Evolutionary conservation across 2,888 invertebrate genomes (phyloP).

Genomic region (Drosophila testacea): DNA sequence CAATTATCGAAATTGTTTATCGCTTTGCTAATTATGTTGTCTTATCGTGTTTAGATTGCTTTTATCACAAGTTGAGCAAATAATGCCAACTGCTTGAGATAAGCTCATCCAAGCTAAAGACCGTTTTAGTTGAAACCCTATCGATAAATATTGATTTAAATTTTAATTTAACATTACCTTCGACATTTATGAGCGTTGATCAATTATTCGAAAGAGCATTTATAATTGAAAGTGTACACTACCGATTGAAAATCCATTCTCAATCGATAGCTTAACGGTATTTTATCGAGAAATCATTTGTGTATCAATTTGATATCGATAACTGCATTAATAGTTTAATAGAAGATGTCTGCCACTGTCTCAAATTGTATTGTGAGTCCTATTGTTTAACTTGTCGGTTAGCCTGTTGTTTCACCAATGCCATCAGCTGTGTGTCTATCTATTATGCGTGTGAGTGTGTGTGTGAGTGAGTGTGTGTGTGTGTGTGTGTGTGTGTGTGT

Average conservation of each 20-base stretch:
- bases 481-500: slow-evolving; percentile 8
- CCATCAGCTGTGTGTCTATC: slow-evolving; percentile 42
- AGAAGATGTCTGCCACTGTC: slow-evolving; percentile 7
- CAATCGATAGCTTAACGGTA: neutral
- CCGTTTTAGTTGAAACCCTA: neutral
- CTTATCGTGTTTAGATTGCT: slow-evolving; percentile 26
- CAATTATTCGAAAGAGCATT: neutral
- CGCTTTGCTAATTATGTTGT: slow-evolving; percentile 37
- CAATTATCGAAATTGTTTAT: slow-evolving; percentile 57
- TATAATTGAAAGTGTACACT: neutral
- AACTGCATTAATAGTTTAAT: neutral
- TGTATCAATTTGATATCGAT: neutral
- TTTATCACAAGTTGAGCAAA: slow-evolving; percentile 8
- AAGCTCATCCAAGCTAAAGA: slow-evolving; percentile 1
- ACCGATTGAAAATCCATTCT: neutral
- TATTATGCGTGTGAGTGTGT: neutral
- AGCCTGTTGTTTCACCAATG: slow-evolving; percentile 51
- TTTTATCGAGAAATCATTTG: slow-evolving; percentile 8
- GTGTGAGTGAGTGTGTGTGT: neutral
- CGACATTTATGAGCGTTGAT: neutral
- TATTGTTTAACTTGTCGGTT: slow-evolving; percentile 36
- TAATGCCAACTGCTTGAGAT: slow-evolving; percentile 9
- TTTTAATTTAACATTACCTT: neutral
- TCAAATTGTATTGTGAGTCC: slow-evolving; percentile 6
- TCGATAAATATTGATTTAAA: neutral